Evolutionary conservation across 1,140 invertebrate genomes (phyloP), one percentile per base, ranked within the genome.

Genomic region (Spodoptera litura): DNA sequence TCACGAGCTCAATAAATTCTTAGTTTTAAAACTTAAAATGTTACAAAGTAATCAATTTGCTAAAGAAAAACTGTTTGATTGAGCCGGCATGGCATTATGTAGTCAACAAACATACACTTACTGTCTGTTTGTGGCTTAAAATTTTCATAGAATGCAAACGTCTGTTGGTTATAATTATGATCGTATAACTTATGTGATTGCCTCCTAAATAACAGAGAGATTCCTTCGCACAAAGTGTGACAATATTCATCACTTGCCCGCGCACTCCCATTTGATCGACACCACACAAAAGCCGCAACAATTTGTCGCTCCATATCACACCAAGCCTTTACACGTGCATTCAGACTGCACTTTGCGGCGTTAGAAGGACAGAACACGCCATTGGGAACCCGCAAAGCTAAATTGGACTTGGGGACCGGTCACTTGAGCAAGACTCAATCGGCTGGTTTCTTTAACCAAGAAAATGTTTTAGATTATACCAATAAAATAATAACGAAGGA

Each of bases 331-430:
- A 35, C 66, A 66, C 38, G 59, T 59, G 52, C 75, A 61, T 56
- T 58, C 76, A 61, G 66, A 71, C 70, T 73, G 70, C 78, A 77
- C 58, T 74, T 81, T 73, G 53, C 71, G 80, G 52, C 49, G 64
- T 52, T 78, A 68, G 70, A 78, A 78, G 62, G 80, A 78, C 70
- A 74, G 71, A 61, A 81, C 70, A 74, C 70, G 71, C 80, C 55
- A 78, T 68, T 72, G 75, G 75, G 61, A 62, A 66, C 58, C 75
- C 80, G 71, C 70, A 74, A 74, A 72, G 71, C 75, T 78, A 81
- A 81, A 81, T 81, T 78, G 80, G 71, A 81, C 80, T 75, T 75
- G 59, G 76, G 68, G 58, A 81, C 53, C 76, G 76, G 49, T 81
- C 59, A 76, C 62, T 78, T 70, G 75, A 44, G 25, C 56, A 68